Base-by-base conservation (phyloP, 2,888 invertebrate genomes). In the Malthinus seriepunctatus region DNA sequence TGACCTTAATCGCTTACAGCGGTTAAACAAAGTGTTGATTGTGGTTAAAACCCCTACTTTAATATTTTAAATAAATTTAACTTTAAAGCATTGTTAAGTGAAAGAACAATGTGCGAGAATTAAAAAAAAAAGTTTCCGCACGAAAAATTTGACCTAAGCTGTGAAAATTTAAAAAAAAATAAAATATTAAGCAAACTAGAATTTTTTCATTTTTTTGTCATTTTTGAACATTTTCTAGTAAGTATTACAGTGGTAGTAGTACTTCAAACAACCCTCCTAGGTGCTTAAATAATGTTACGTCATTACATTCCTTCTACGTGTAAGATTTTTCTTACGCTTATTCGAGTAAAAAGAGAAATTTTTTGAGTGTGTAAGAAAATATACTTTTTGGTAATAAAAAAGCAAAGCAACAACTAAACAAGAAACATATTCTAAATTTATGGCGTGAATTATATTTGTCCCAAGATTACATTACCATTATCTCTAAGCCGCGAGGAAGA, bases 381-480 rank as follows among this genome's bases (percentile, higher is more conserved):
- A 12, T 14, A 38, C 68, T 63, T 66, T 63, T 64, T 65, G 65
- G 63, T 67, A 72, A 69, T 70, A 69, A 71, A 72, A 72, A 71
- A 69, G 66, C 63, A 67, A 73, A 73, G 73, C 73, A 73, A 75
- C 71, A 73, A 74, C 74, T 69, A 72, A 61, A 73, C 73, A 71
- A 71, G 70, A 70, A 73, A 70, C 73, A 73, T 71, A 69, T 70
- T 66, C 63, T 65, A 69, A 73, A 76, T 75, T 76, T 75, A 75
- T 72, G 74, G 68, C 67, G 68, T 70, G 73, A 74, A 75, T 76
- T 75, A 75, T 74, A 76, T 76, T 76, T 74, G 75, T 74, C 75
- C 75, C 75, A 73, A 76, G 75, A 76, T 75, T 76, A 75, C 74
- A 75, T 76, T 76, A 73, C 73, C 73, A 75, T 75, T 75, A 75